Conservation (phyloP, 2,888 invertebrate species). For the Gastrophysa polygoni region DNA sequence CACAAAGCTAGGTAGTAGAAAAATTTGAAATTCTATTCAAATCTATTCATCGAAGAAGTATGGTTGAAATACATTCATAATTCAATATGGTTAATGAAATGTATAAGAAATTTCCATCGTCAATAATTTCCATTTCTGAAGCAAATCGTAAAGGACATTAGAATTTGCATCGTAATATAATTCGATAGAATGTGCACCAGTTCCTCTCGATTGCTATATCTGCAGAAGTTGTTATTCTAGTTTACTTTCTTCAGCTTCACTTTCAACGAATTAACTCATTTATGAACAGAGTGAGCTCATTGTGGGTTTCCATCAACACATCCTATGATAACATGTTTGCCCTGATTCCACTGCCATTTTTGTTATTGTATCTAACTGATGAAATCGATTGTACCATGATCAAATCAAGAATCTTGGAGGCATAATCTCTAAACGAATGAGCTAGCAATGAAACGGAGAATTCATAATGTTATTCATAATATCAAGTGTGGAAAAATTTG, state of each 20-base stretch:
- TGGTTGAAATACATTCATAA: too few relatives aligned
- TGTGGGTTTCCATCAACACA: constrained; percentile 4
- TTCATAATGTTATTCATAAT: too few relatives aligned
- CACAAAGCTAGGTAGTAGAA: too few relatives aligned
- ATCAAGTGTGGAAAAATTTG: too few relatives aligned
- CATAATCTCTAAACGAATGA: too few relatives aligned
- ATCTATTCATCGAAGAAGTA: too few relatives aligned
- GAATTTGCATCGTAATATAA: constrained; percentile 7
- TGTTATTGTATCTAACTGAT: neutral
- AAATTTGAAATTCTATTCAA: too few relatives aligned
- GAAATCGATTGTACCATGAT: too few relatives aligned
- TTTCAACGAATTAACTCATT: constrained; percentile 19
- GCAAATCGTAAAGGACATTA: neutral
- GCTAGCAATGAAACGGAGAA: too few relatives aligned
- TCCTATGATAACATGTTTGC: neutral
- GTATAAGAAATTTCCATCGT: too few relatives aligned
- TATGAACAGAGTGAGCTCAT: constrained; percentile 13
- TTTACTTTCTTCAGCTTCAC: constrained; percentile 31
- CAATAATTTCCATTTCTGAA: constrained; percentile 7
- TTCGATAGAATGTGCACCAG: constrained; percentile 6
- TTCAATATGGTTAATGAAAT: too few relatives aligned
- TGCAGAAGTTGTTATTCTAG: constrained; percentile 6
- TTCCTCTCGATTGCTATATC: constrained; percentile 15
- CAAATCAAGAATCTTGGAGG: too few relatives aligned
- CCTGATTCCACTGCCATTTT: neutral